Base-by-base conservation (phyloP, 2,888 invertebrate species). In the Epicampocera succincta region DNA sequence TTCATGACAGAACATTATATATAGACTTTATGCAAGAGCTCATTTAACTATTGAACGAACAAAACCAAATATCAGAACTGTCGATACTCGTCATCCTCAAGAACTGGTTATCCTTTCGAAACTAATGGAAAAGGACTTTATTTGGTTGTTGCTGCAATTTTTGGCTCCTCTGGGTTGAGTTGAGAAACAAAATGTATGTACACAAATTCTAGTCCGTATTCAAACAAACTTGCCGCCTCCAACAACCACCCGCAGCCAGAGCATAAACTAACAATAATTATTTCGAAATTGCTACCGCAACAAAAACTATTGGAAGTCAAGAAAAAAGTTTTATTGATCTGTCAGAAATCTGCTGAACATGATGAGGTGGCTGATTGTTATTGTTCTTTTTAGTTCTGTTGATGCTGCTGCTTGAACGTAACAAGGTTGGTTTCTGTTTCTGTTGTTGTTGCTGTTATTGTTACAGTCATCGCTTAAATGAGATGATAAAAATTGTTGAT, bases 271-370 rank as follows among this genome's bases (percentile, higher is more conserved):
- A 58, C 52, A 56, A 60, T 50, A 71, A 72, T 56, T 56, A 78
- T 58, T 50, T 72, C 11, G 1, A 65, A 40, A 65, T 56, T 29
- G 17, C 19, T 42, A 38, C 52, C 40, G 46, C 11, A 69, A 52
- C 15, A 77, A 71, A 56, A 71, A 19, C 63, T 25, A 17, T 56
- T 71, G 29, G 17, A 50, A 72, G 33, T 50, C n/a, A n/a, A 29
- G n/a, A 50, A 58, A 54, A 73, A 48, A 73, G n/a, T 74, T 68
- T 73, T 80, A 80, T 80, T 80, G 68, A 48, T 74, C 56, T 74
- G 68, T 80, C 74, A 69, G 68, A 69, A 63, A 63, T 63, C 33
- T 38, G 25, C 15, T 56, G 42, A 74, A 42, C 60, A 68, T 40
- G 56, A 74, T 63, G 63, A 74, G 48, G 63, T 48, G 52, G 63